phyloP scores from a whole-genome alignment of 2,888 invertebrate genomes.

The Lasioglossum pauxillum region DNA sequence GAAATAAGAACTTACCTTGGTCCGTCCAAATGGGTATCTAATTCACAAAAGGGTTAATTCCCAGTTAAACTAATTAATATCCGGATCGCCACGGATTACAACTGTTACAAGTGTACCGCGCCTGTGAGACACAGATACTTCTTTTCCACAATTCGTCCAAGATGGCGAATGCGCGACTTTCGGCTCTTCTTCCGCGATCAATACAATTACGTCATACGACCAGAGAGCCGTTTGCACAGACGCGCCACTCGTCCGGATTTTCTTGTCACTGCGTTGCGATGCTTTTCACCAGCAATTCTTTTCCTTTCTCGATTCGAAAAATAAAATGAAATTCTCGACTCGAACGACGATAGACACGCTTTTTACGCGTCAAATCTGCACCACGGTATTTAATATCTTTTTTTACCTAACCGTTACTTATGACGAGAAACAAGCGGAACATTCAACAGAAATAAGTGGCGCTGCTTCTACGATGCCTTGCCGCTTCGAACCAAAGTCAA shows the following conservation, averaged over 20 bases:
- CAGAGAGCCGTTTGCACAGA: slow-evolving; percentile 75
- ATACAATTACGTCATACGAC: slow-evolving; percentile 85
- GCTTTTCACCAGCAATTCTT: slow-evolving; percentile 30
- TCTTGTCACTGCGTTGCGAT: slow-evolving; percentile 63
- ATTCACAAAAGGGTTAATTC: slow-evolving; percentile 87
- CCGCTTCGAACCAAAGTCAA: slow-evolving; percentile 62
- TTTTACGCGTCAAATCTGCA: slow-evolving; percentile 51
- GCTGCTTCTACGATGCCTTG: slow-evolving; percentile 72
- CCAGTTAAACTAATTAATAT: slow-evolving; percentile 82
- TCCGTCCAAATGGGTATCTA: slow-evolving; percentile 91
- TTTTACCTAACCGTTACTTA: slow-evolving; percentile 66
- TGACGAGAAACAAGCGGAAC: slow-evolving; percentile 69
- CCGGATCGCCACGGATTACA: slow-evolving; percentile 83
- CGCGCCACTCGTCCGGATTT: slow-evolving; percentile 74
- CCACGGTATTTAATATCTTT: slow-evolving; percentile 46
- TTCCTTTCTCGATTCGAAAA: slow-evolving; percentile 23
- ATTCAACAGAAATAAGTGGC: slow-evolving; percentile 66
- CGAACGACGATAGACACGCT: slow-evolving; percentile 41
- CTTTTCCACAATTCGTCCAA: slow-evolving; percentile 84
- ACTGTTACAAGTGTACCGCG: slow-evolving; percentile 76
- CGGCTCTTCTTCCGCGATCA: slow-evolving; percentile 84
- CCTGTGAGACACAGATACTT: slow-evolving; percentile 80
- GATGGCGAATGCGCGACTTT: slow-evolving; percentile 85
- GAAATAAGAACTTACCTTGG: slow-evolving; percentile 90
- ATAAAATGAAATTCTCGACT: slow-evolving; percentile 27